Conservation (phyloP, 2,888 invertebrate species). For the Conchocele bisecta region DNA sequence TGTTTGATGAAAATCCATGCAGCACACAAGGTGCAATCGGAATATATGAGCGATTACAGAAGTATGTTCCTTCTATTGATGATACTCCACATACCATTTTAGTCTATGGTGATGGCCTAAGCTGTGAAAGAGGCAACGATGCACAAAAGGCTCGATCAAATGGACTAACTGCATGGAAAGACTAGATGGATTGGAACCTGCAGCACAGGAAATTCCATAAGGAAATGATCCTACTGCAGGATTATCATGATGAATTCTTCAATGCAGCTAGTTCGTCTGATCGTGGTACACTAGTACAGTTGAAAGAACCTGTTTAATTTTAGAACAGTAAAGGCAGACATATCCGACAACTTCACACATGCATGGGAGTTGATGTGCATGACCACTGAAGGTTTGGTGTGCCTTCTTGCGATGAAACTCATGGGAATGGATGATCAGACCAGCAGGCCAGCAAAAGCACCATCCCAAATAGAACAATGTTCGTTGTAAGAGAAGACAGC, state of each 20-base stretch:
- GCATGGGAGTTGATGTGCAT: slow-evolving; percentile 45
- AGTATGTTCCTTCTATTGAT: slow-evolving; percentile 23
- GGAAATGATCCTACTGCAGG: slow-evolving; percentile 51
- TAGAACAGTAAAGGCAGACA: slow-evolving; percentile 31
- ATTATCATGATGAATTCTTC: slow-evolving; percentile 35
- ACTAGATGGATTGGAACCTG: slow-evolving; percentile 42
- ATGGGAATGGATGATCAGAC: neutral
- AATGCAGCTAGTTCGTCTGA: slow-evolving; percentile 29
- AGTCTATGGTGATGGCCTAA: slow-evolving; percentile 37
- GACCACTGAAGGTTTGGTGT: slow-evolving; percentile 20
- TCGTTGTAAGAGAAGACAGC: neutral
- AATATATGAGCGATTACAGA: slow-evolving; percentile 15
- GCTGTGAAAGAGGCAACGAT: slow-evolving; percentile 35
- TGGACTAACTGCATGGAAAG: slow-evolving; percentile 24
- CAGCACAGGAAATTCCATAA: slow-evolving; percentile 54
- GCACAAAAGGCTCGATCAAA: slow-evolving; percentile 32
- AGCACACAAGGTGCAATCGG: slow-evolving; percentile 35
- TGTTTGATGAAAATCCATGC: slow-evolving; percentile 38
- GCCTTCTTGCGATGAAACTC: slow-evolving; percentile 17
- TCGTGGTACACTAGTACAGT: slow-evolving; percentile 26
- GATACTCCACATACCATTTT: slow-evolving; percentile 23
- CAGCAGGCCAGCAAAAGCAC: slow-evolving; percentile 18
- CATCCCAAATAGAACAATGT: slow-evolving; percentile 1
- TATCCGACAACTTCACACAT: slow-evolving; percentile 39
- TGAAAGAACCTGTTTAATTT: slow-evolving; percentile 43